Evolutionary conservation across 2,797 vertebrate species (phyloP).

Genomic region (Phaenicophaeus curvirostris): DNA sequence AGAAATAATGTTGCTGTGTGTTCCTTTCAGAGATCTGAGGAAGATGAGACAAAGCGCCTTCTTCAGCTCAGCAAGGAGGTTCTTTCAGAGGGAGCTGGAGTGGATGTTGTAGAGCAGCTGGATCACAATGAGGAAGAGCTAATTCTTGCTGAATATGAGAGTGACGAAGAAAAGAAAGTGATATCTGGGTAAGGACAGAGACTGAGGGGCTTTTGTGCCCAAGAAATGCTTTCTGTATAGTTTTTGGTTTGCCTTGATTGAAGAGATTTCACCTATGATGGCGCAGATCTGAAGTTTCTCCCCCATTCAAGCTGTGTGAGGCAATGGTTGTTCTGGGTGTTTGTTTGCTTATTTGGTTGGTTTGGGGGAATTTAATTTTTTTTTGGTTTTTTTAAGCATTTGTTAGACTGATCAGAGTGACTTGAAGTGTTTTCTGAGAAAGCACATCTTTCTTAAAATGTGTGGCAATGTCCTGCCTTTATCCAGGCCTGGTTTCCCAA

Average conservation of each 20-base stretch:
- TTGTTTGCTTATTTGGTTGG: background rate
- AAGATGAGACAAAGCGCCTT: conserved; percentile 84
- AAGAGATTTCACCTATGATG: background rate
- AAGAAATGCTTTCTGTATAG: background rate
- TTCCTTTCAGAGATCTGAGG: conserved; percentile 78
- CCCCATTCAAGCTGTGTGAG: background rate
- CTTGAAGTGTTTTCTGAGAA: background rate
- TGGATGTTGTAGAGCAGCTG: conserved; percentile 22
- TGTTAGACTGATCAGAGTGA: background rate
- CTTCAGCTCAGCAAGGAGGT: conserved; percentile 86
- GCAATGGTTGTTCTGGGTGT: background rate
- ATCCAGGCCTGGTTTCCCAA: background rate
- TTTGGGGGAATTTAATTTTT: background rate
- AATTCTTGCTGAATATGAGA: conserved; percentile 93
- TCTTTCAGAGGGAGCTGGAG: conserved; percentile 55
- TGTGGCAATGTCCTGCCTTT: background rate
- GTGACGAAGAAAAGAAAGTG: conserved; percentile 88
- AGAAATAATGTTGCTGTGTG: background rate
- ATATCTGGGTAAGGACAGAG: conserved; percentile 62
- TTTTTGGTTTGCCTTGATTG: background rate
- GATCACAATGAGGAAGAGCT: conserved; percentile 88
- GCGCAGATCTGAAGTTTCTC: background rate
- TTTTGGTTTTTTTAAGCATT: background rate
- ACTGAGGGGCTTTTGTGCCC: background rate
- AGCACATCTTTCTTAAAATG: background rate